phyloP scores from a whole-genome alignment of 2,113 vertebrate species.

The Semnornis frantzii region DNA sequence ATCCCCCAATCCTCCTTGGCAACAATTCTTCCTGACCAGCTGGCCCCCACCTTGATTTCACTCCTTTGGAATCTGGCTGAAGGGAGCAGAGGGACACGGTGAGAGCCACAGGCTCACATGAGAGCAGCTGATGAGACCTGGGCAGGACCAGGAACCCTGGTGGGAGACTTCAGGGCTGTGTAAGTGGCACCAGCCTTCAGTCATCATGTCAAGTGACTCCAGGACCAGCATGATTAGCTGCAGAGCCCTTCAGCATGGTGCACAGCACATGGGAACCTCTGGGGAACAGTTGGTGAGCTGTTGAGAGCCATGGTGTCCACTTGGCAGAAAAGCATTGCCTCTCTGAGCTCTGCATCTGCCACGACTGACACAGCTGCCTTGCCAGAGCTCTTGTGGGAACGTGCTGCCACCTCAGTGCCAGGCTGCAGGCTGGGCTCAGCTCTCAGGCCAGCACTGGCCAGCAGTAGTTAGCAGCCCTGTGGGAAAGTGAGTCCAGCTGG shows the following conservation, averaged over 20 bases:
- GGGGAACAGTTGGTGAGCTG: too few relatives aligned
- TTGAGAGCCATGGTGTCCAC: too few relatives aligned
- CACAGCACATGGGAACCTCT: too few relatives aligned
- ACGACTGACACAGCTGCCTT: rapidly evolving
- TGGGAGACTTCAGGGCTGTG: too few relatives aligned
- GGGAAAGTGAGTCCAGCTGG: neutral
- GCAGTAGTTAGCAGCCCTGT: neutral
- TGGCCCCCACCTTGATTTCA: neutral
- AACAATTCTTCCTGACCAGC: neutral
- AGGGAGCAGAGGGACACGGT: rapidly evolving
- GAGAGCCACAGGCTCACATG: neutral
- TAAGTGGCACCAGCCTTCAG: too few relatives aligned
- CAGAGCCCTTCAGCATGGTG: too few relatives aligned
- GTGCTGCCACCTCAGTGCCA: rapidly evolving
- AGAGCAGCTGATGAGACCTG: neutral
- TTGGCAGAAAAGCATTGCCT: neutral
- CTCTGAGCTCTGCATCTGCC: neutral
- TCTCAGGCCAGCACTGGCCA: rapidly evolving
- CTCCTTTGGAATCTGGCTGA: neutral
- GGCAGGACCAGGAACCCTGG: neutral
- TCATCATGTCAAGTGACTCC: too few relatives aligned
- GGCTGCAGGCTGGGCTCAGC: too few relatives aligned
- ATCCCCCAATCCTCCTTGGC: neutral
- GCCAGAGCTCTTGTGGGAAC: neutral
- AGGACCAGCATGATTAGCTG: too few relatives aligned